Evolutionary conservation across 2,797 vertebrate species (phyloP), one percentile per base, ranked within the genome.

Genomic region (Coccyzus lansbergi): DNA sequence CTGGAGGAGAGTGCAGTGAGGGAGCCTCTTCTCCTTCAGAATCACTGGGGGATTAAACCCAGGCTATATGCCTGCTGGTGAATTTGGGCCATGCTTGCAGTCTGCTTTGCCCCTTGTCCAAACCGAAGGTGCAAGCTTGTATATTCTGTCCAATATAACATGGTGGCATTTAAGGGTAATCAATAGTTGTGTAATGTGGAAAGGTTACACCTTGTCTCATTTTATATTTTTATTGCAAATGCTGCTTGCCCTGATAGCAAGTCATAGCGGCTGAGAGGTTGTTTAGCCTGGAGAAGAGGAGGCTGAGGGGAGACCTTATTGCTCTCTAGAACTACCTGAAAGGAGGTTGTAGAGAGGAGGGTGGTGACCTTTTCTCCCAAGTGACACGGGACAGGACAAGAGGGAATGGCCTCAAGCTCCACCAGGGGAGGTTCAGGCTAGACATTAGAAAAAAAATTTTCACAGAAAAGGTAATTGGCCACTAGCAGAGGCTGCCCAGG

Each of bases 51-150:
- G 29, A n/a, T 25, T 25, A 56, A 55, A 81, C 55, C 10, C 36
- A 71, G 52, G 4, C 21, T n/a, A 24, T 15, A 6, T 0, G 4
- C 29, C 15, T n/a, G 28, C 31, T 1, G 1, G 17, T 33, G 18
- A 40, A 13, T 55, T 60, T 46, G 65, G 48, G 33, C 33, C 20
- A 3, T 7, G 26, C 28, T 70, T 19, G 19, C 46, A 20, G 6
- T 80, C 53, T 64, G 33, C 56, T 58, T 74, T 77, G 49, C 26
- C n/a, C 25, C 55, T 78, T 77, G 25, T 17, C 36, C 53, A 34
- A 33, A 44, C 20, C 0, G 0, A 44, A 75, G 40, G 48, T 0
- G 1, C 14, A 18, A 19, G 15, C 42, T 2, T 22, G 22, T 52
- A 21, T 75, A 25, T 36, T 28, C 7, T 29, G 11, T 36, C 52